Evolutionary conservation across 2,888 invertebrate species (phyloP), one percentile per base, ranked within the genome.

Genomic region (Leptinotarsa haldemani): DNA sequence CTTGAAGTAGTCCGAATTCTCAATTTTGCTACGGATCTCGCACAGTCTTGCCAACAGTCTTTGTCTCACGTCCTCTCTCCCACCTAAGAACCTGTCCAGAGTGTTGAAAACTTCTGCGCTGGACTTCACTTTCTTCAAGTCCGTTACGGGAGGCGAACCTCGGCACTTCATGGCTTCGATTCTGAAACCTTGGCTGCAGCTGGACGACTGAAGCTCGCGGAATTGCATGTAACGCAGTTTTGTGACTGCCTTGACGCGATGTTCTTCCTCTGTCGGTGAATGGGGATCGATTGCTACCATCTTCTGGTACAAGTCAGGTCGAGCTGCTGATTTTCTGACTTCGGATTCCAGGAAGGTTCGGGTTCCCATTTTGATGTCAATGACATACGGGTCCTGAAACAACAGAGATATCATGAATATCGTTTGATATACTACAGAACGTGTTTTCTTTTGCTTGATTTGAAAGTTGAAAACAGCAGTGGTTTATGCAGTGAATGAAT

Each of bases 341-440:
- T 99, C 99, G 2, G 94, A 94, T 88, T 99, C 98, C 53, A 98
- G 90, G 88, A 98, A 99, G 22, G 98, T 99, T 83, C 98, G 91
- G 2, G 95, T 95, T 61, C 99, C 99, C 92, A 99, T 95, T 89
- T 99, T 99, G 76, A 99, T 94, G 87, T 99, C 99, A 93, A 99
- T 98, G 0, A 99, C 97, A 84, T 94, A 94, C 0, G 97, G 97
- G 88, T 98, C 95, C 83, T 90, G 88, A 40, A 82, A 83, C 20
- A 71, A 78, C 80, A 77, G 47, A 73, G 76, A 58, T 13, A 71
- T 16, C 15, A n/a, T n/a, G 15, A 50, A 16, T 50, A 50, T 16
- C n/a, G 5, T 63, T 71, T 65, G 68, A 40, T 40, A 40, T 9
- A 40, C 40, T 40, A 9, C 40, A 40, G 9, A 9, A 12, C 40